phyloP scores from a whole-genome alignment of 1,140 invertebrate species.

The Polyergus mexicanus region DNA sequence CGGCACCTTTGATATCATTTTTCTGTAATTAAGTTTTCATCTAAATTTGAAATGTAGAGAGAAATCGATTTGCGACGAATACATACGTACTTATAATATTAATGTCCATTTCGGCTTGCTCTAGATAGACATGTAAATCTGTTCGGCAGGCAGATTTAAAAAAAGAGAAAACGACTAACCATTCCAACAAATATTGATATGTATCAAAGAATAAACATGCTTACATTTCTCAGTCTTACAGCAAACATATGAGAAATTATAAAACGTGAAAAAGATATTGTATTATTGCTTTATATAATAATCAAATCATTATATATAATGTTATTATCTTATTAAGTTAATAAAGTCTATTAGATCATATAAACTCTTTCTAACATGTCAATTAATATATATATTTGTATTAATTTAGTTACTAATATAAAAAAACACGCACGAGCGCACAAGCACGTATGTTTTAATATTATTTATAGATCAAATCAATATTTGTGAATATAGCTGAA shows the following conservation, averaged over 20 bases:
- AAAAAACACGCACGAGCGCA: background rate
- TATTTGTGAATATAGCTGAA: background rate
- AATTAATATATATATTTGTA: constrained; percentile 30
- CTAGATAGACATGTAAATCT: constrained; percentile 49
- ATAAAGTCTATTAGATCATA: constrained; percentile 77
- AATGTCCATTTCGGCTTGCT: background rate
- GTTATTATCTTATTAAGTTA: constrained; percentile 75
- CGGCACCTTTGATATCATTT: background rate
- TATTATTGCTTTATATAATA: constrained; percentile 77
- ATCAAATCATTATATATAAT: constrained; percentile 69
- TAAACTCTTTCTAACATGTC: constrained; percentile 71
- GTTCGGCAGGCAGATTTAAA: constrained; percentile 43
- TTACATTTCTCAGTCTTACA: constrained; percentile 60
- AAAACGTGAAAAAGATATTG: constrained; percentile 52
- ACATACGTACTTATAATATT: constrained; percentile 2
- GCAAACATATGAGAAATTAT: constrained; percentile 71
- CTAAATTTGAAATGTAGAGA: background rate
- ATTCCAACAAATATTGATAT: constrained; percentile 62
- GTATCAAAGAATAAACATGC: constrained; percentile 38
- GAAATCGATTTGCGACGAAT: background rate
- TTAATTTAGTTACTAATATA: constrained; percentile 41
- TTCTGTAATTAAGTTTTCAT: background rate
- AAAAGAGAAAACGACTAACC: constrained; percentile 56
- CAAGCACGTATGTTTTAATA: background rate
- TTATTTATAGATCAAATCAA: constrained; percentile 12